Evolutionary conservation across 2,113 vertebrate species (phyloP).

Genomic region (zebrafish (Danio rerio)): GRCz12tu NC_133179.1:25223501-25224000

Average conservation of each 20-base stretch:
- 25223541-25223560: constrained; percentile 41
- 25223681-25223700: constrained; percentile 74
- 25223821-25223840: constrained; percentile 50
- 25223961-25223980: constrained; percentile 50
- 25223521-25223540: constrained; percentile 49
- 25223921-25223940: constrained; percentile 23
- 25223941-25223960: constrained; percentile 31
- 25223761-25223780: neutral
- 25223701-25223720: constrained; percentile 69
- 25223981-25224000: constrained; percentile 39
- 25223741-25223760: constrained; percentile 49
- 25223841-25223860: constrained; percentile 51
- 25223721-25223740: constrained; percentile 75
- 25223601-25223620: constrained; percentile 52
- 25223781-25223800: constrained; percentile 5
- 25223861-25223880: constrained; percentile 46
- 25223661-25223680: constrained; percentile 71
- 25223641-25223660: constrained; percentile 70
- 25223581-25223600: constrained; percentile 56
- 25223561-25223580: constrained; percentile 33
- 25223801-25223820: constrained; percentile 35
- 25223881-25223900: constrained; percentile 21
- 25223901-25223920: constrained; percentile 9
- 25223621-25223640: constrained; percentile 55
- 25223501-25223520: constrained; percentile 51